Base-by-base conservation (phyloP, 2,113 vertebrate genomes). In the Perca fluviatilis region DNA sequence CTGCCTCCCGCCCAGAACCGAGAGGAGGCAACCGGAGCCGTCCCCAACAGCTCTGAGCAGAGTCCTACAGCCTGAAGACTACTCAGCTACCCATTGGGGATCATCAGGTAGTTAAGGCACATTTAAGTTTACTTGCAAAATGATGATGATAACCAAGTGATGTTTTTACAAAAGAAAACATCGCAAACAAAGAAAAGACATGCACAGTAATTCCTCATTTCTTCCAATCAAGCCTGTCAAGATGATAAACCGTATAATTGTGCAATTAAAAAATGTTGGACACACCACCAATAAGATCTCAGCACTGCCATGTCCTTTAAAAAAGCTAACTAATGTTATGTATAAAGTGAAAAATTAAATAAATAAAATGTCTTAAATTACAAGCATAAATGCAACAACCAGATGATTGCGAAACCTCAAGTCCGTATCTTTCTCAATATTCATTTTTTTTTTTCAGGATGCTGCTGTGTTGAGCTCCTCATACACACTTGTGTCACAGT, bases 1-100 rank as follows among this genome's bases (percentile, higher is more conserved):
- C 94, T 90, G n/a, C 95, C 96, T 85, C 88, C 78, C 54, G 61
- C 87, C 3, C 96, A 93, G 84, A 93, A 93, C 36, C 93, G 94
- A 82, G 96, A 97, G 64, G 95, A 96, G 58, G 92, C 91, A 6
- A 93, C 95, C 5, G 95, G 95, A 70, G 96, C 95, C 0, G 33
- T 96, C 74, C 96, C 94, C 53, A 93, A 95, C 49, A 97, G 96
- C 91, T 89, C 97, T 11, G 96, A 97, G 92, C 95, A 96, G 90
- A 96, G 95, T 0, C 91, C 94, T n/a, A 89, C 93, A 9, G 95
- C 95, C 78, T 95, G 94, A 93, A 91, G 95, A 84, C 94, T 80
- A 94, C 81, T 80, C 93, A 85, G 78, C 94, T 95, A n/a, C 69
- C 47, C 6, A 61, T 89, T 25, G 92, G 30, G 91, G 94, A 96